Percentiles rank a stretch among this genome's conserved stretches.
phyloP scores from a whole-genome alignment of 2,113 vertebrate species.

The Alexandromys fortis region DNA sequence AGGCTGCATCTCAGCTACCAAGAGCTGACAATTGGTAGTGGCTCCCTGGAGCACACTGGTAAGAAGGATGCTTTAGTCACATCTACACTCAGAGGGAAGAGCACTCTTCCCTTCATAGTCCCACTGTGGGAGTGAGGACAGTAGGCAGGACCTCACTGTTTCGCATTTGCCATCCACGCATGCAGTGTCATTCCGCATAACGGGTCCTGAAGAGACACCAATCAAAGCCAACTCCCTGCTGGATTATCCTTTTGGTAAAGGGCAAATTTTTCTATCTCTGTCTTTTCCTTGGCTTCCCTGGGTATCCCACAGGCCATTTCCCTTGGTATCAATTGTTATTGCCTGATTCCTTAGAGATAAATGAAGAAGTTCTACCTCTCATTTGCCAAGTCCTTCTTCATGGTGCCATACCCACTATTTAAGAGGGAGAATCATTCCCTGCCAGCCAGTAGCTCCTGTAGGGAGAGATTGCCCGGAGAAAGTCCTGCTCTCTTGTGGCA shows the following conservation, averaged over 20 bases:
- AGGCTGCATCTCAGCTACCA: conserved; percentile 3
- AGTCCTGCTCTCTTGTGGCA: neutral
- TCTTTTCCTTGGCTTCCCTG: conserved; percentile 58
- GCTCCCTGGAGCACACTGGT: neutral
- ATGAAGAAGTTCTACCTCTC: conserved; percentile 30
- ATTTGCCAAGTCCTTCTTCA: neutral
- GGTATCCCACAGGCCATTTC: conserved; percentile 60
- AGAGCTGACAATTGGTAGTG: neutral
- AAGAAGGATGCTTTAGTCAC: neutral
- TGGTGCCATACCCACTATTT: neutral
- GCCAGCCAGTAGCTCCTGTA: neutral
- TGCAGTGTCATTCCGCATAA: neutral
- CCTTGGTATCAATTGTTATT: conserved; percentile 33
- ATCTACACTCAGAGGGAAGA: neutral
- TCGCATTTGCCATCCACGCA: neutral
- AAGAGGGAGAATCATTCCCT: neutral
- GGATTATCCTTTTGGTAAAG: conserved; percentile 65
- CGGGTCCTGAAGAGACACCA: conserved; percentile 54
- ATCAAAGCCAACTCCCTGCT: conserved; percentile 66
- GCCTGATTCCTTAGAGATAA: conserved; percentile 59
- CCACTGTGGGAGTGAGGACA: neutral
- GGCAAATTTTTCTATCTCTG: conserved; percentile 63
- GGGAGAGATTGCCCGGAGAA: neutral
- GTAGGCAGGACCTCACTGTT: neutral
- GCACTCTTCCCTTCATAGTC: neutral